Conservation (phyloP, 2,888 invertebrate genomes). For the Aphodius sticticus region DNA sequence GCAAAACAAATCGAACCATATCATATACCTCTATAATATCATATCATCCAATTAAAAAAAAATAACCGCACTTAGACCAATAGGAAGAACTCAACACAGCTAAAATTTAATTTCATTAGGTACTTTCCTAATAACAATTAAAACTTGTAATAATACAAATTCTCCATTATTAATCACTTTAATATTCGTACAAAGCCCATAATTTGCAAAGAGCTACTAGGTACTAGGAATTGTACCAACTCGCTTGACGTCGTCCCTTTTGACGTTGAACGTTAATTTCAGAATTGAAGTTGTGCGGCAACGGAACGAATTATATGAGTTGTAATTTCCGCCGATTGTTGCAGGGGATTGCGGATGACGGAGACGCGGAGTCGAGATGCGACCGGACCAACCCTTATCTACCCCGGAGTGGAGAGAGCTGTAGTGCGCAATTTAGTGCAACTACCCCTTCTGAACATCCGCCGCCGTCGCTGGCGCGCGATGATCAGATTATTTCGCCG, state of each 20-base stretch:
- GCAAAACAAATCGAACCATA: too few species aligned
- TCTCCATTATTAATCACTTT: not conserved
- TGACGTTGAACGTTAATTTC: not conserved
- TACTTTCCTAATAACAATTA: not conserved
- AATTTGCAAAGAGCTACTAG: not conserved
- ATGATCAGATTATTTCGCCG: conserved; percentile 33
- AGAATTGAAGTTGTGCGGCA: not conserved
- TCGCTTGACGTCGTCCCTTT: not conserved
- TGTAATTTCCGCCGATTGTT: not conserved
- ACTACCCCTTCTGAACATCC: conserved; percentile 4
- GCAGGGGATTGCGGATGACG: not conserved
- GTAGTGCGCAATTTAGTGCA: not conserved
- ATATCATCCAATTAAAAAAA: too few species aligned
- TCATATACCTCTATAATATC: too few species aligned
- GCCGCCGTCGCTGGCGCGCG: conserved; percentile 6
- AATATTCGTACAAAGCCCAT: not conserved
- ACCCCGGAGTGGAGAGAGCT: not conserved
- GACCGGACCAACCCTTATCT: not conserved
- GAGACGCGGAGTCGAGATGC: not conserved
- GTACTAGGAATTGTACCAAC: not conserved
- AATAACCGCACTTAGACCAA: too few species aligned
- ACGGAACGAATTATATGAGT: conserved; percentile 4
- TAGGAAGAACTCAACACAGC: too few species aligned
- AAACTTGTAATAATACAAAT: not conserved
- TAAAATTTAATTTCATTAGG: not conserved